Conservation (phyloP, 2,888 invertebrate species). For the Enoplolaimus lenunculus region DNA sequence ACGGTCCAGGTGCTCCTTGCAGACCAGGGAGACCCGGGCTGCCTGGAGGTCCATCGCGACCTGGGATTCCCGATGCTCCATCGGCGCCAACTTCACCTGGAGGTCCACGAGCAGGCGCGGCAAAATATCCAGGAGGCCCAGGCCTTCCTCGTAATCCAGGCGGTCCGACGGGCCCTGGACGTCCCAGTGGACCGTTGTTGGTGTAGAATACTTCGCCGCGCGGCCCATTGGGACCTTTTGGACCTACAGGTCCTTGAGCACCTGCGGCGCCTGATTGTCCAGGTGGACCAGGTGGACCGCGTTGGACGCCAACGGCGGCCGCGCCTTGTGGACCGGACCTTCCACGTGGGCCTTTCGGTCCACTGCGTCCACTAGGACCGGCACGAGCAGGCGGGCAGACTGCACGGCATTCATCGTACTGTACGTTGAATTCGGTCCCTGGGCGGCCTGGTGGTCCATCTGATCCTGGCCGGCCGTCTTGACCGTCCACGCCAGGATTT, state of each 20-base stretch:
- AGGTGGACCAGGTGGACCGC: not conserved
- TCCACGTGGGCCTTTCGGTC: not conserved
- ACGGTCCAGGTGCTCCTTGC: not conserved
- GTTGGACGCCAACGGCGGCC: not conserved
- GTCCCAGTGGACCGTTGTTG: not conserved
- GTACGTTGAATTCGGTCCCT: not conserved
- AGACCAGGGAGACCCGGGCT: not conserved
- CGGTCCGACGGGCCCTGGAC: not conserved
- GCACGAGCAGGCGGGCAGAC: not conserved
- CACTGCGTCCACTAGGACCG: not conserved
- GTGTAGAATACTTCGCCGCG: not conserved
- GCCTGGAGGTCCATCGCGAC: not conserved
- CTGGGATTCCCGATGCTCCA: not conserved
- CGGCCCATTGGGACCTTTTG: not conserved
- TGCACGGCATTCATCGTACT: not conserved
- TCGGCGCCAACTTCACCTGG: not conserved
- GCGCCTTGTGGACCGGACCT: not conserved
- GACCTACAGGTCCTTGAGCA: not conserved
- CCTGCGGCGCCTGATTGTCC: not conserved
- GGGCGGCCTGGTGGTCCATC: not conserved
- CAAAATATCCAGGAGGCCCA: not conserved
- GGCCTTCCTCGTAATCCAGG: not conserved
- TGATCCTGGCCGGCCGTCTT: not conserved
- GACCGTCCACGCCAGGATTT: not conserved
- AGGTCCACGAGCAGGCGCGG: not conserved